phyloP scores from a whole-genome alignment of 2,888 invertebrate species.

The Calameuta idolon region DNA sequence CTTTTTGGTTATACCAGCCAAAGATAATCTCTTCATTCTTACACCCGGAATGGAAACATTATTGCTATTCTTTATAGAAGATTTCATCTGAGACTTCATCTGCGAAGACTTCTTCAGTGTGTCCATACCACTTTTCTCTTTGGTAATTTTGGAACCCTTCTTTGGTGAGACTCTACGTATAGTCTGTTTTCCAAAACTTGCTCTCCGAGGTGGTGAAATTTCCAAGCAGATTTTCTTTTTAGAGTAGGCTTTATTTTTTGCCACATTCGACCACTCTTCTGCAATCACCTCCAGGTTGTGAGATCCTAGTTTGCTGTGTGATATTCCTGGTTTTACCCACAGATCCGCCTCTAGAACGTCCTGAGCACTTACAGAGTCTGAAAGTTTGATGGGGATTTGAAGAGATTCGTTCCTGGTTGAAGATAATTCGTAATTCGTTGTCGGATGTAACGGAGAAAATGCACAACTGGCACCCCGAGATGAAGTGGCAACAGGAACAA shows the following conservation, averaged over 20 bases:
- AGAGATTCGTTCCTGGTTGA: not conserved
- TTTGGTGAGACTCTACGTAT: constrained; percentile 19
- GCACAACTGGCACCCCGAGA: not conserved
- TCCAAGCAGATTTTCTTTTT: constrained; percentile 19
- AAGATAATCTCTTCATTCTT: constrained; percentile 47
- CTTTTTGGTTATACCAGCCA: constrained; percentile 36
- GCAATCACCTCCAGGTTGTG: not conserved
- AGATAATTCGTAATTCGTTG: not conserved
- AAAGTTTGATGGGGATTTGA: not conserved
- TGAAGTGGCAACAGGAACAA: constrained; percentile 13
- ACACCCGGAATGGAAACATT: constrained; percentile 46
- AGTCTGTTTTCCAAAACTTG: not conserved
- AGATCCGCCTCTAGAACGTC: constrained; percentile 57
- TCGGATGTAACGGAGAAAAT: not conserved
- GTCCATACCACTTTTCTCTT: constrained; percentile 41
- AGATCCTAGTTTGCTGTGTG: not conserved
- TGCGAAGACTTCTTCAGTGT: constrained; percentile 41
- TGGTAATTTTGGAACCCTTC: constrained; percentile 40
- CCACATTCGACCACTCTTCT: not conserved
- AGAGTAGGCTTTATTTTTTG: constrained; percentile 10
- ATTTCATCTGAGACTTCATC: constrained; percentile 38
- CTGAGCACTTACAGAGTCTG: constrained; percentile 9
- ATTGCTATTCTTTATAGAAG: constrained; percentile 35
- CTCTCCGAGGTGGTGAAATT: constrained; percentile 31
- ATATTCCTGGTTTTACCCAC: constrained; percentile 44